A percentile compares a stretch with the other conserved stretches of the same genome.
phyloP scores from a whole-genome alignment of 2,797 vertebrate species.

The Lepus townsendii region DNA sequence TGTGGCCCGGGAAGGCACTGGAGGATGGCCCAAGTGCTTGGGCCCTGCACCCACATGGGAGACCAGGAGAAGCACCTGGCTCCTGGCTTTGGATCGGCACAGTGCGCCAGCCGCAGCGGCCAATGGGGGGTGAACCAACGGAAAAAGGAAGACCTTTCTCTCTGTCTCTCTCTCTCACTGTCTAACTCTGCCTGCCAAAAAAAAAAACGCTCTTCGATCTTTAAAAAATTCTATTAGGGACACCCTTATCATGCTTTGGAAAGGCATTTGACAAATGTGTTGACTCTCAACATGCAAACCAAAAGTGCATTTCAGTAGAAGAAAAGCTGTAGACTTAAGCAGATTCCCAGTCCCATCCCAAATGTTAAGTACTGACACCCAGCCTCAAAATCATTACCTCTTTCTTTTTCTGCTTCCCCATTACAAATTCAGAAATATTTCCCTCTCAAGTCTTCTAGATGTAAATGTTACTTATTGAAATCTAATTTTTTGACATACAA shows the following conservation, averaged over 20 bases:
- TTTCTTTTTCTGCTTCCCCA: not conserved
- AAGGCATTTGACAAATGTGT: not conserved
- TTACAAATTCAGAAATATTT: not conserved
- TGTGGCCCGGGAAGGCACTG: too few species aligned
- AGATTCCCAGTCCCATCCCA: not conserved
- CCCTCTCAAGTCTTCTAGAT: not conserved
- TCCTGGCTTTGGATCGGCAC: too few species aligned
- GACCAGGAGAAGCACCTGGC: too few species aligned
- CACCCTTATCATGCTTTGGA: not conserved
- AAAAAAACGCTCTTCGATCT: too few species aligned
- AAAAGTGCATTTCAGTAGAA: not conserved
- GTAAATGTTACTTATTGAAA: not conserved
- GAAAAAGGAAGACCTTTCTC: too few species aligned
- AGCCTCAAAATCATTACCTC: not conserved
- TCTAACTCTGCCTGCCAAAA: too few species aligned
- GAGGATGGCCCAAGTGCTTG: too few species aligned
- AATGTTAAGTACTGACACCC: not conserved
- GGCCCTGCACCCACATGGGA: too few species aligned
- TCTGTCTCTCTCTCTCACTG: too few species aligned
- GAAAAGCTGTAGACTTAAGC: not conserved
- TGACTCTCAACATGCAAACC: not conserved
- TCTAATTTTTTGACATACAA: not conserved
- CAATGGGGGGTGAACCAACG: too few species aligned
- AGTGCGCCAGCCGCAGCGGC: too few species aligned
- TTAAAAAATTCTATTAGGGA: not conserved